Evolutionary conservation across 2,797 vertebrate genomes (phyloP), one percentile per base, ranked within the genome.

Genomic region (Melanitta fusca): DNA sequence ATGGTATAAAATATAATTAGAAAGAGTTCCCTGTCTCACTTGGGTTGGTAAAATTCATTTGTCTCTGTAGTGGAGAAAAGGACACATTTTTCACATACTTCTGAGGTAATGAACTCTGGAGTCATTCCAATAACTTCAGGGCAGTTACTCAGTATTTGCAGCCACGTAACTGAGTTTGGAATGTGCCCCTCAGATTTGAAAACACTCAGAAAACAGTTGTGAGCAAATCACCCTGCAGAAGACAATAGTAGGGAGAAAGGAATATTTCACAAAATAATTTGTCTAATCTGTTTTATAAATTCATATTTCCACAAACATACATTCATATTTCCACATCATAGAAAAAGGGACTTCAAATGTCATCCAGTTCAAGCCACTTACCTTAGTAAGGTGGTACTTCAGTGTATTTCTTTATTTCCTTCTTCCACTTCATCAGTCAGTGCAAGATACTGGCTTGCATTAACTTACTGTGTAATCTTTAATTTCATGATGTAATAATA

Each of bases 181-280:
- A 6, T 1, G 7, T 74, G n/a, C 5, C 57, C 56, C 32, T 18
- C 6, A 2, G 27, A 41, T 28, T 4, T n/a, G 58, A 25, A 65
- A 81, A 6, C 36, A 5, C 68, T 36, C 47, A 18, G 60, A 32
- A 34, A 65, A 47, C 16, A 80, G 3, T 22, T 61, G 27, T 30
- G 83, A 61, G 65, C 82, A 62, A 60, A 54, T 88, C 41, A 16
- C 0, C 0, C 58, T 45, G 41, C 41, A 30, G 38, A 28, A 85
- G 65, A 24, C 4, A 74, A 32, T 39, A 28, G 17, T 30, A 41
- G 22, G 16, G 28, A 87, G 80, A 93, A 91, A 41, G 60, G 20
- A 85, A 10, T 57, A 57, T 27, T 88, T 47, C 47, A 80, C 58
- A 62, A 94, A 94, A 61, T 24, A 25, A 91, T 84, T 91, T 94